Evolutionary conservation across 1,140 invertebrate species (phyloP), one percentile per base, ranked within the genome.

Genomic region (Drosophila navojoa): DNA sequence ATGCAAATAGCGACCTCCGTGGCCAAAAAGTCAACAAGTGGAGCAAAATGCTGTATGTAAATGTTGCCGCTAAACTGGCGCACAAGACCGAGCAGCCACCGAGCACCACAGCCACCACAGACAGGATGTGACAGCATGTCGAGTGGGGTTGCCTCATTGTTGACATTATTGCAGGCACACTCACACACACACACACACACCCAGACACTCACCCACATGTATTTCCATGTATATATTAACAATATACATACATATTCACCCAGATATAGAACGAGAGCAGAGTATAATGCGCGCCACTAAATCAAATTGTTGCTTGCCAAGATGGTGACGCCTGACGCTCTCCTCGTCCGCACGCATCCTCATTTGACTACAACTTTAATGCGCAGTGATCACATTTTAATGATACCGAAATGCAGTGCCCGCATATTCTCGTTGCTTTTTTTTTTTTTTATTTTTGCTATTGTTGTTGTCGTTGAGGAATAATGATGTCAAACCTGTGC

Each of bases 321-420:
- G 71, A 71, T 75, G 75, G 44, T 57, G 63, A 53, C 63, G 63
- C 38, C 16, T 58, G 27, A 42, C 54, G 62, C 25, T 63, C 25
- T 63, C 40, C 38, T 44, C 52, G 25, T 29, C 5, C 45, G 32
- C 22, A 52, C 64, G 42, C 25, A 61, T 61, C 71, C 80, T 70
- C 71, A 79, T 86, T 86, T 86, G 78, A 73, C 61, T 81, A 77
- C 73, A 69, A 81, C 79, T 81, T 87, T 90, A 84, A 84, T 81
- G 67, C 77, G 76, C 72, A 38, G 82, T 90, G 89, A 91, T 91
- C 84, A 91, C 79, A 81, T 91, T 91, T 91, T 91, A 91, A 91
- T 91, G 89, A 89, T 71, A 90, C 71, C 85, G 57, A 89, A 91
- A 90, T 85, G 79, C 89, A 91, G 42, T 82, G 64, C 27, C 76